Conservation (phyloP, 2,888 invertebrate genomes). For the Papilio protenor region DNA sequence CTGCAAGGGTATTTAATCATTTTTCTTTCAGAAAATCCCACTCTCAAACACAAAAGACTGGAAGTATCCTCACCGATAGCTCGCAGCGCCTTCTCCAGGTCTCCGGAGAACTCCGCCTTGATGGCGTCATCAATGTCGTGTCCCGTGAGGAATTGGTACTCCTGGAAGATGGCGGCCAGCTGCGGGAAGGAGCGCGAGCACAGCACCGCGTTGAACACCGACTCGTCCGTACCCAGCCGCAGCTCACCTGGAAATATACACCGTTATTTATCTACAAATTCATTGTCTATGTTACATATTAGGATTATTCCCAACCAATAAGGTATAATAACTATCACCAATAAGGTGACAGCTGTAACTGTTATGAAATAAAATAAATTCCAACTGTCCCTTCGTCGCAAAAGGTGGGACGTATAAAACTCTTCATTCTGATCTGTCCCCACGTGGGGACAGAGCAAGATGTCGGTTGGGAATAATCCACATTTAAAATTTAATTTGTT, state of each 20-base stretch:
- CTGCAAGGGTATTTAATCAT: too few species aligned
- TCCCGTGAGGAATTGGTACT: conserved; percentile 91
- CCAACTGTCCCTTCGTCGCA: too few species aligned
- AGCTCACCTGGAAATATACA: conserved; percentile 69
- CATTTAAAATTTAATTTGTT: too few species aligned
- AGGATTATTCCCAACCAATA: too few species aligned
- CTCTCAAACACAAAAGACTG: background rate
- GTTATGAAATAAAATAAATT: too few species aligned
- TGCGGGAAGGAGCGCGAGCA: conserved; percentile 87
- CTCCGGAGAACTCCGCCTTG: conserved; percentile 93
- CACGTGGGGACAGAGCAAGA: too few species aligned
- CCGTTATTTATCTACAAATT: background rate
- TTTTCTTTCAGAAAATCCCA: background rate
- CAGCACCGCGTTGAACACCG: conserved; percentile 91
- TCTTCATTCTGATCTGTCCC: too few species aligned
- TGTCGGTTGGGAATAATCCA: too few species aligned
- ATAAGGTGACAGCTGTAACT: too few species aligned
- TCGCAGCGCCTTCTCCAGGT: conserved; percentile 90
- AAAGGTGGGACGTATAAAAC: too few species aligned
- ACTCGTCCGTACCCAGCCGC: conserved; percentile 92
- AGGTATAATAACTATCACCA: too few species aligned
- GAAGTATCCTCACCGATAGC: conserved; percentile 83
- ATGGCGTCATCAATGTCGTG: conserved; percentile 92
- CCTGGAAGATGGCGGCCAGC: conserved; percentile 84
- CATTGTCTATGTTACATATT: too few species aligned